Conservation (phyloP, 2,888 invertebrate species). For the Cyaniris semiargus region DNA sequence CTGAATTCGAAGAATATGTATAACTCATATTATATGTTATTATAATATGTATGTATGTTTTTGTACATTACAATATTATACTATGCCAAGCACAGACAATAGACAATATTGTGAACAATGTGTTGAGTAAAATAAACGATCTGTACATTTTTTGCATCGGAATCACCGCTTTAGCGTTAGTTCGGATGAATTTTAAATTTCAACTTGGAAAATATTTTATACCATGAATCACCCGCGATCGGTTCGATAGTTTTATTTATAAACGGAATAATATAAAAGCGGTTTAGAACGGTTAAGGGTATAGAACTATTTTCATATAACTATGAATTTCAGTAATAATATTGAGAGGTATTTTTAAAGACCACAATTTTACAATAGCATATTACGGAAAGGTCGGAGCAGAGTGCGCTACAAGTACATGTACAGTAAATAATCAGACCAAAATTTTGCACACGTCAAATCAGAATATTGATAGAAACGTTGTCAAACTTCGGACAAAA, state of each 20-base stretch:
- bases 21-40: too few species aligned
- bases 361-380: neutral
- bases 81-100: constrained; percentile 52
- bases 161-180: constrained; percentile 10
- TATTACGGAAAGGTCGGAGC: neutral
- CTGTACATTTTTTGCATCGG: constrained; percentile 20
- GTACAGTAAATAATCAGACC: too few species aligned
- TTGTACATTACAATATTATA: neutral
- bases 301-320: neutral
- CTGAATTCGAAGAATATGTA: too few species aligned
- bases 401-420: too few species aligned
- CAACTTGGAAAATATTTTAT: constrained; percentile 12
- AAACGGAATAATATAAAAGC: neutral
- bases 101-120: constrained; percentile 61
- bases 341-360: neutral
- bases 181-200: constrained; percentile 7
- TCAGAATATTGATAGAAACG: too few species aligned
- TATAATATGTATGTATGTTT: neutral
- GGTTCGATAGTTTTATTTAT: constrained; percentile 5
- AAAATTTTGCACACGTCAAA: too few species aligned
- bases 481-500: too few species aligned
- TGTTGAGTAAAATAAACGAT: constrained; percentile 61
- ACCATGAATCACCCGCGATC: constrained; percentile 11
- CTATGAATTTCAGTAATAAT: too few species aligned
- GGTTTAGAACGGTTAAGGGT: neutral